phyloP scores from a whole-genome alignment of 37 sponge, comb jelly and placozoan genomes.

The Bolinopsis microptera region DNA sequence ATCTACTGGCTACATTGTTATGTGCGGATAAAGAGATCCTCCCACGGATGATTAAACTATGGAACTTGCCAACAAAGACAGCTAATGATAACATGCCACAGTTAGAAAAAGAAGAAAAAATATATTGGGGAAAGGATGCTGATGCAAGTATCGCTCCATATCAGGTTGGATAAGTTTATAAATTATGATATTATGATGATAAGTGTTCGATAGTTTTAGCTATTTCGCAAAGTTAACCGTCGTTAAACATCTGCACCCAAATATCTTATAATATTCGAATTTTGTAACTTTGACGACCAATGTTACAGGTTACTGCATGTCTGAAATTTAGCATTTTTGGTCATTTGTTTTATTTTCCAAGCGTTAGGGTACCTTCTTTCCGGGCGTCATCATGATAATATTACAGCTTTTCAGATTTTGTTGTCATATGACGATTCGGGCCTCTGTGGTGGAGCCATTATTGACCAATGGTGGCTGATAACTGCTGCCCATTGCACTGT shows the following conservation, averaged over 20 bases:
- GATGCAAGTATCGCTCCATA: neutral
- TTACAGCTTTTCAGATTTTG: neutral
- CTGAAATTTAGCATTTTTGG: too few relatives aligned
- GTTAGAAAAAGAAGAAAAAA: neutral
- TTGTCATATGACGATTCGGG: neutral
- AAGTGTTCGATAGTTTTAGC: too few relatives aligned
- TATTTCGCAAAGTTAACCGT: too few relatives aligned
- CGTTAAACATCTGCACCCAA: too few relatives aligned
- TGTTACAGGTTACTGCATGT: too few relatives aligned
- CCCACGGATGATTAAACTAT: neutral
- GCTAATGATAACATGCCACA: too few relatives aligned
- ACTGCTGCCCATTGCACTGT: neutral
- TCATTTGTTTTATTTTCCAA: too few relatives aligned
- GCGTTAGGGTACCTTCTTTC: too few relatives aligned
- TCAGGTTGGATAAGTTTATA: neutral
- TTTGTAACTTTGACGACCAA: too few relatives aligned
- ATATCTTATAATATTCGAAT: too few relatives aligned
- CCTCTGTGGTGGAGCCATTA: neutral
- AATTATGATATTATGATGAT: too few relatives aligned
- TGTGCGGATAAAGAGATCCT: neutral
- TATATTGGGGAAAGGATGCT: neutral
- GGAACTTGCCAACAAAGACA: neutral
- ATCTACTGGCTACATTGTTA: neutral
- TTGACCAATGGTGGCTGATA: neutral
- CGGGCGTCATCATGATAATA: neutral